Conservation (phyloP, 2,888 invertebrate species). For the Neocrepidodera transversa region DNA sequence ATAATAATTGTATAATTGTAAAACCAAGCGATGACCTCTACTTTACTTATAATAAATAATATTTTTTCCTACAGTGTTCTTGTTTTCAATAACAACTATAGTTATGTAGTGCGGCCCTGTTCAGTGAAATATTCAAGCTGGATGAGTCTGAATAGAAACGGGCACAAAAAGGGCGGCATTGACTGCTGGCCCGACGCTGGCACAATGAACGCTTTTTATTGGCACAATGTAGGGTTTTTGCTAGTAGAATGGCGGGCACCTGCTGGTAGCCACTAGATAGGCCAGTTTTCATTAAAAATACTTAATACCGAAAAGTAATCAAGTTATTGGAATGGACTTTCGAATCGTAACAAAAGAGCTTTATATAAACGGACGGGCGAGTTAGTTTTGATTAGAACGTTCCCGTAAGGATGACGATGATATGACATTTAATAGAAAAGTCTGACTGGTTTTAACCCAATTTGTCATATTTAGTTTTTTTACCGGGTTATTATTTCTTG, state of each 20-base stretch:
- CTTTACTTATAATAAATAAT: too few species aligned
- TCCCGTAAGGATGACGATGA: too few species aligned
- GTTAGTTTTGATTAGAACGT: too few species aligned
- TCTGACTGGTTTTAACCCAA: too few species aligned
- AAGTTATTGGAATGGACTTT: slow-evolving; percentile 26
- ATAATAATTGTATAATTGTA: too few species aligned
- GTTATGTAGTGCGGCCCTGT: slow-evolving; percentile 5
- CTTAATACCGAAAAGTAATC: slow-evolving; percentile 30
- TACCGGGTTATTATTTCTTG: too few species aligned
- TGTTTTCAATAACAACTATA: too few species aligned
- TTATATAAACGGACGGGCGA: too few species aligned
- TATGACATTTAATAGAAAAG: too few species aligned
- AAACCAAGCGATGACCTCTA: too few species aligned
- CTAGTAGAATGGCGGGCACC: not conserved
- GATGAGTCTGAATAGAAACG: slow-evolving; percentile 11
- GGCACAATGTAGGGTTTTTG: slow-evolving; percentile 7
- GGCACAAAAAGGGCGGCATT: slow-evolving; percentile 3
- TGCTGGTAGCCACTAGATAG: slow-evolving; percentile 5
- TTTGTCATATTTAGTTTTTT: too few species aligned
- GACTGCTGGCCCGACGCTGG: not conserved
- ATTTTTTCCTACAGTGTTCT: too few species aligned
- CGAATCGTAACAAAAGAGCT: slow-evolving; percentile 22
- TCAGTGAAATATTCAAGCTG: slow-evolving; percentile 1
- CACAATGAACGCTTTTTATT: slow-evolving; percentile 7
- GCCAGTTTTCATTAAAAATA: slow-evolving; percentile 29